Base-by-base conservation (phyloP, 2,113 vertebrate species). In the Corydoras maculifer region DNA sequence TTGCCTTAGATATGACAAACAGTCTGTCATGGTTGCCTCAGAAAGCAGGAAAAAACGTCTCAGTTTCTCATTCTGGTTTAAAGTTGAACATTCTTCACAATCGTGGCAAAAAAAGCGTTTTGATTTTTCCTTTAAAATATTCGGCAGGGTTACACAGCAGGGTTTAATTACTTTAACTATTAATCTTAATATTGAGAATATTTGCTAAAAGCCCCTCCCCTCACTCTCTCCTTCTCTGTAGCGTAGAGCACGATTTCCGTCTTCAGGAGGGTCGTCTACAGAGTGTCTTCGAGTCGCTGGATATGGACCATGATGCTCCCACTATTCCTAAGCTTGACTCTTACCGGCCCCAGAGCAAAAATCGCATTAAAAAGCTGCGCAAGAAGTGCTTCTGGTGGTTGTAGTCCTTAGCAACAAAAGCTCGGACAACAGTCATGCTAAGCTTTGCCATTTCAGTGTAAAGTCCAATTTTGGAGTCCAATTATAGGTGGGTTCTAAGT, bases 301-400 rank as follows among this genome's bases (percentile, higher is more conserved):
- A 97, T 5, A 85, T 89, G 13, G 91, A 84, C n/a, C 88, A 75
- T 4, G 87, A 85, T 68, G 79, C 80, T 83, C 92, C 77, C 83
- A 81, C 61, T 82, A 84, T 75, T 76, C 75, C 1, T 54, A 78
- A 77, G 65, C 2, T 58, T 50, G 59, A 74, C 13, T 14, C 59
- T 29, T 59, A 69, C 55, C 81, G 82, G 2, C 75, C 84, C 43
- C 86, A 81, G 62, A 76, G 85, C 79, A 91, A 89, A 78, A 86
- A 88, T 73, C 93, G 94, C 68, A 82, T 93, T 72, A 97, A 97
- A 84, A 99, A 98, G 80, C 87, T 95, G 67, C 91, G 94, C 74
- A 97, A 93, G 82, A 97, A 96, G 84, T 99, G 96, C 74, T 98
- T 99, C 86, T 99, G 96, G 96, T 99, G 96, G 95, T 86, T 91